These are phyloP conservation scores for Drosophila lacertosa DNA, from an alignment of 1,140 invertebrate species.

Conservation along the genomic window DNA sequence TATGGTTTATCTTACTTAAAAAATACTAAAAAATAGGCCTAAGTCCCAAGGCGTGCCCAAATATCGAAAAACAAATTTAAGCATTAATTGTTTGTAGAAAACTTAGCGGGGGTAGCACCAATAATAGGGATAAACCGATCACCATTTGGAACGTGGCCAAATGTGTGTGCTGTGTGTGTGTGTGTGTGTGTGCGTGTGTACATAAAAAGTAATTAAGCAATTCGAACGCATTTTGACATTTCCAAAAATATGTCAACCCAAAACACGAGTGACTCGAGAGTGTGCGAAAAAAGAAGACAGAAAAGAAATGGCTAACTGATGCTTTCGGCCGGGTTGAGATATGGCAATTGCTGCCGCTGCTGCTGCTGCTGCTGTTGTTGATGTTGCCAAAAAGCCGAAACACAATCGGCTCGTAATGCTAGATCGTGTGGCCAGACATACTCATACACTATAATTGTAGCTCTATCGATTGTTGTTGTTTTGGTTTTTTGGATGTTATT, in stretches of 20 bases:
- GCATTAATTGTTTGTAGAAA: constrained; percentile 12
- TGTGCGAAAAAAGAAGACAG: constrained; percentile 49
- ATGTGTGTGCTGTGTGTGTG: not conserved
- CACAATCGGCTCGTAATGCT: constrained; percentile 38
- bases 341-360: constrained; percentile 26
- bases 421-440: constrained; percentile 35
- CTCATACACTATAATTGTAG: constrained; percentile 11
- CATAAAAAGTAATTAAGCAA: constrained; percentile 78
- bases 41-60: not conserved
- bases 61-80: not conserved
- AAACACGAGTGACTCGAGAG: constrained; percentile 39
- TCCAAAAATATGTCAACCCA: constrained; percentile 78
- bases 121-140: constrained; percentile 31
- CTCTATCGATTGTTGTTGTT: constrained; percentile 21
- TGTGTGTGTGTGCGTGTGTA: constrained; percentile 19
- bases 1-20: no score
- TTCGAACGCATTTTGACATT: constrained; percentile 75
- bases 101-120: constrained; percentile 1
- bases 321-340: constrained; percentile 57
- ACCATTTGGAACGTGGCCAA: constrained; percentile 57
- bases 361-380: no score
- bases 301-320: constrained; percentile 66
- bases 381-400: constrained; percentile 66
- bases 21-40: no score
- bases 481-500: constrained; percentile 56